Evolutionary conservation across 35 echinoderm and acorn worm species (phyloP).

Genomic region (Apostichopus parvimensis): DNA sequence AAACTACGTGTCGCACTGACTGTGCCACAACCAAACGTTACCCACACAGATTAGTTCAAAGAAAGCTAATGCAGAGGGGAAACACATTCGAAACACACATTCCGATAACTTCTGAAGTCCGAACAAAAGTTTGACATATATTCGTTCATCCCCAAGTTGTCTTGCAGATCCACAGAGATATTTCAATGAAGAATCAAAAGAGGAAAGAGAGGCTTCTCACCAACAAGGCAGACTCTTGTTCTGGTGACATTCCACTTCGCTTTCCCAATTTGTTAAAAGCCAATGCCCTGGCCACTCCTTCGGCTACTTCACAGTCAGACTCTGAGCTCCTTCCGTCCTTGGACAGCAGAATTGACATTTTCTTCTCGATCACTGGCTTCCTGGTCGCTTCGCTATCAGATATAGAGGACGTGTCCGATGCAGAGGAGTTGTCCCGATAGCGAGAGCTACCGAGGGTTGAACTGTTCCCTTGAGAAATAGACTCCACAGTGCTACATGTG

Average conservation of each 20-base stretch:
- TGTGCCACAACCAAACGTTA: too few relatives aligned
- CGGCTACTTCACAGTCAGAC: constrained; percentile 38
- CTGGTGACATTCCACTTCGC: constrained; percentile 31
- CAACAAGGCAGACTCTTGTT: constrained; percentile 18
- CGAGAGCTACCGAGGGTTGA: background rate
- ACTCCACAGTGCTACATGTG: constrained; percentile 4
- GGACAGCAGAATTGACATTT: constrained; percentile 33
- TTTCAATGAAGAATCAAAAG: too few relatives aligned
- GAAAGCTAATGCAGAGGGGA: too few relatives aligned
- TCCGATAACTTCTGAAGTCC: too few relatives aligned
- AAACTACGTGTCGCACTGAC: too few relatives aligned
- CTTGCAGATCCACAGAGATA: too few relatives aligned
- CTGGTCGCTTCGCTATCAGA: background rate
- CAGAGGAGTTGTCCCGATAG: background rate
- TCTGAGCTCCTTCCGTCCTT: constrained; percentile 26
- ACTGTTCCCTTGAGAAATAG: background rate
- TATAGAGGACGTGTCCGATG: constrained; percentile 1
- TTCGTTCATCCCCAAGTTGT: too few relatives aligned
- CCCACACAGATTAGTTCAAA: too few relatives aligned
- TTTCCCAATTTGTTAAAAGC: constrained; percentile 9
- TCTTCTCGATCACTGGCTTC: background rate
- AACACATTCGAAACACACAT: too few relatives aligned
- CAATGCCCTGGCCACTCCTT: constrained; percentile 33
- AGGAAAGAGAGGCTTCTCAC: background rate
- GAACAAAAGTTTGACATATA: too few relatives aligned